Conservation (phyloP, 2,797 vertebrate genomes). For the Protosalanx chinensis region DNA sequence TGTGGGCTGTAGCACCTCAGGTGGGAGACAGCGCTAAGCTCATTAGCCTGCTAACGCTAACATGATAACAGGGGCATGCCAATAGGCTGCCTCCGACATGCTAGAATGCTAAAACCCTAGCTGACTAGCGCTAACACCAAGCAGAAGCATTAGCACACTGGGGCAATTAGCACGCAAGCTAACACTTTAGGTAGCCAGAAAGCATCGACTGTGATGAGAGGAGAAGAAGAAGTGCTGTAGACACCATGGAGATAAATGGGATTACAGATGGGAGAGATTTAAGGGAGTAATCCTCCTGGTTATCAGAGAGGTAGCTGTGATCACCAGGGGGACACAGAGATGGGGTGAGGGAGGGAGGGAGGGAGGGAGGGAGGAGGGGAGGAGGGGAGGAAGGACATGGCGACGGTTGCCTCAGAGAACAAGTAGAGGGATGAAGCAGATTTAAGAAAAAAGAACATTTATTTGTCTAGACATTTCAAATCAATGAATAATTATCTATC, state of each 20-base stretch:
- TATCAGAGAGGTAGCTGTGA: not conserved
- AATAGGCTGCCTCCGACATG: not conserved
- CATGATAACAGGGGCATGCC: constrained; percentile 8
- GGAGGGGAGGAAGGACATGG: not conserved
- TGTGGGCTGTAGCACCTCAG: constrained; percentile 62
- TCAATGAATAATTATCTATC: constrained; percentile 68
- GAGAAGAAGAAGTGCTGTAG: constrained; percentile 19
- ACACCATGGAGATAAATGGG: constrained; percentile 8
- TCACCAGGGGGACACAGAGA: constrained; percentile 47
- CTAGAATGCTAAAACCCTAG: not conserved
- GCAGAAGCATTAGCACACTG: too few relatives aligned
- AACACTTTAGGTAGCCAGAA: too few relatives aligned
- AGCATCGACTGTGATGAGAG: not conserved
- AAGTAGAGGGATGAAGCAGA: constrained; percentile 21
- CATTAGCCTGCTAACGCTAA: constrained; percentile 48
- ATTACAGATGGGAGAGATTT: not conserved
- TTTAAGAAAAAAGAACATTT: constrained; percentile 66
- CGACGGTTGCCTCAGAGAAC: not conserved
- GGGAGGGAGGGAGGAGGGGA: constrained; percentile 27
- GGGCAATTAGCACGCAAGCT: too few relatives aligned
- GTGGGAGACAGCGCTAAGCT: constrained; percentile 65
- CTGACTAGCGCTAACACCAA: not conserved
- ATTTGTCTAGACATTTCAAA: constrained; percentile 68
- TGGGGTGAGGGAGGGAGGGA: constrained; percentile 37
- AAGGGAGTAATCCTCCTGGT: not conserved